Conservation (phyloP, 53 echinoderm and acorn worm species). For the Astropecten irregularis region DNA sequence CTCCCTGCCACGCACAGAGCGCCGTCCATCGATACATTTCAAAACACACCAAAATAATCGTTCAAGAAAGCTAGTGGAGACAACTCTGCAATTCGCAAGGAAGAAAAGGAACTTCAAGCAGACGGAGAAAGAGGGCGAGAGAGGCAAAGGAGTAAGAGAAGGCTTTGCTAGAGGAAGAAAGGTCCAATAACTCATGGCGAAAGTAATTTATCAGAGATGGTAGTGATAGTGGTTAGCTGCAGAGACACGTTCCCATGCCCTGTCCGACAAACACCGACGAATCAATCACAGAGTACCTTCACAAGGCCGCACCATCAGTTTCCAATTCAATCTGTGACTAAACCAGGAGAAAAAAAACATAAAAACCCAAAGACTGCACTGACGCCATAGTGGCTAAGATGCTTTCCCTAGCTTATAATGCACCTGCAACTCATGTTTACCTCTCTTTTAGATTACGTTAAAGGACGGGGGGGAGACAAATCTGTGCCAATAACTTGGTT, state of each 20-base stretch:
- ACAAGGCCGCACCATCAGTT: slow-evolving; percentile 3
- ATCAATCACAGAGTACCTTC: slow-evolving; percentile 17
- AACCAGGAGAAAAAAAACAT: too few species aligned
- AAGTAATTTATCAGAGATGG: not conserved
- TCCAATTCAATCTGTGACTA: slow-evolving; percentile 40
- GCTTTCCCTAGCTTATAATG: not conserved
- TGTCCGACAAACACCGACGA: slow-evolving; percentile 6
- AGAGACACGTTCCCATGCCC: not conserved
- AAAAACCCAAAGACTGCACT: too few species aligned
- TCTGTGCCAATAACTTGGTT: too few species aligned
- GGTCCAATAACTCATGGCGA: not conserved
- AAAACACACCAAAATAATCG: too few species aligned
- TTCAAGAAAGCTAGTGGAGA: too few species aligned
- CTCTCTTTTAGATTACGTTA: not conserved
- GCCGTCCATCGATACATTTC: too few species aligned
- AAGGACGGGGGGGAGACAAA: not conserved
- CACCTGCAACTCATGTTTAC: not conserved
- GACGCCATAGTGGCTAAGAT: not conserved
- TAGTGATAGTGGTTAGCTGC: not conserved
- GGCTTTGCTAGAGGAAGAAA: too few species aligned
- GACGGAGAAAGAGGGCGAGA: too few species aligned
- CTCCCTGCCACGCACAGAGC: too few species aligned
- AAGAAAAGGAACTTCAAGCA: too few species aligned
- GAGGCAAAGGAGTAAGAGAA: too few species aligned
- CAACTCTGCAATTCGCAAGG: too few species aligned